Evolutionary conservation across 2,888 invertebrate species (phyloP).

Genomic region (Bembecia ichneumoniformis): DNA sequence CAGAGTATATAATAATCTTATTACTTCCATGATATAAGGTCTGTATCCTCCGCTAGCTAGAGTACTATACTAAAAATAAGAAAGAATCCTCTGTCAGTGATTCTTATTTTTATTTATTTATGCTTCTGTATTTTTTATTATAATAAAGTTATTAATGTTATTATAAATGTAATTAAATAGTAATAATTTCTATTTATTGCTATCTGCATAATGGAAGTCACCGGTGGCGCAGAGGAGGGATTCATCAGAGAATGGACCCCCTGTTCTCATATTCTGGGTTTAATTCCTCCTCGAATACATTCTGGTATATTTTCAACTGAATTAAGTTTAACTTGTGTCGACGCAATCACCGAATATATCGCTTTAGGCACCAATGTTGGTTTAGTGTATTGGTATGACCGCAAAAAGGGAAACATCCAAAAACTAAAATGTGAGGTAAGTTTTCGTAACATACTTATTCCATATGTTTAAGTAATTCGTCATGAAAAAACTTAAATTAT

Average conservation of each 20-base stretch:
- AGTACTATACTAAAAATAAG: no score
- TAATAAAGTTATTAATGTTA: neutral
- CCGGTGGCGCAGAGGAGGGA: slow-evolving; percentile 57
- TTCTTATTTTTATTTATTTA: no score
- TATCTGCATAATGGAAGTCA: slow-evolving; percentile 44
- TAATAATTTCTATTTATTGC: neutral
- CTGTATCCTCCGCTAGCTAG: no score
- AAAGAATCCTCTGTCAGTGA: no score
- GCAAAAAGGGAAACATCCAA: slow-evolving; percentile 82
- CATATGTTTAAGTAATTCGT: slow-evolving; percentile 9
- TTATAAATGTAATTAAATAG: neutral
- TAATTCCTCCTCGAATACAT: slow-evolving; percentile 82
- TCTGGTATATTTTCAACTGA: slow-evolving; percentile 83
- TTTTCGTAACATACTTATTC: slow-evolving; percentile 3
- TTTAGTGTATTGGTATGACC: slow-evolving; percentile 88
- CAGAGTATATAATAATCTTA: no score
- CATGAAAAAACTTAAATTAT: slow-evolving; percentile 6
- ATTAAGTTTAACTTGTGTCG: slow-evolving; percentile 84
- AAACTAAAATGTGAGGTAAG: slow-evolving; percentile 85
- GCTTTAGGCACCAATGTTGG: slow-evolving; percentile 90
- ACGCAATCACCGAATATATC: slow-evolving; percentile 85
- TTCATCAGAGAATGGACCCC: slow-evolving; percentile 86
- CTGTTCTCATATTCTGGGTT: slow-evolving; percentile 79
- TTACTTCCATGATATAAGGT: no score
- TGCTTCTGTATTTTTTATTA: neutral